Evolutionary conservation across 2,113 vertebrate genomes (phyloP), one percentile per base, ranked within the genome.

Genomic region (Peromyscus polionotus): DNA sequence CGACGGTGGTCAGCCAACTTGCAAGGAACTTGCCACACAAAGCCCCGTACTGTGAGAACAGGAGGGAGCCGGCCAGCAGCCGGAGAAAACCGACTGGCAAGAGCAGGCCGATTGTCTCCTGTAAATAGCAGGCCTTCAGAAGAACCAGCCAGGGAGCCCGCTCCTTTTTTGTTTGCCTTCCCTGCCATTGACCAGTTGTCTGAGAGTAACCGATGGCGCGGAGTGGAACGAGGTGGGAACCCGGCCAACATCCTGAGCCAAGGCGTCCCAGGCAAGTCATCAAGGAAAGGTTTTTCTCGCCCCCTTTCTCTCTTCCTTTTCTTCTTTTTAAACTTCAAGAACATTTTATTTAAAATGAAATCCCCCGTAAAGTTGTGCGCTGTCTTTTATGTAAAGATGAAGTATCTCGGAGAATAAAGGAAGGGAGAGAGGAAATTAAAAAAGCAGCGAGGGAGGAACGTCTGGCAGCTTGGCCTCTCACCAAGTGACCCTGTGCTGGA

Each of bases 381-480:
- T 19, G 93, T 39, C 95, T 97, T 97, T 96, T 77, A 84, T 95
- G 87, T 97, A 97, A 79, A 97, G 98, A 98, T 80, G 91, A 88
- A 97, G 95, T 63, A 70, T 97, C 94, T 96, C 96, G 36, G 98
- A 98, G 96, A 97, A 97, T 95, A 98, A 98, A 98, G 94, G 95
- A 91, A 97, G 98, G 87, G 92, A 96, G 97, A 97, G 96, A 98
- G 97, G 98, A 98, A 98, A 98, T 98, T 98, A 97, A 98, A 98
- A 96, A 94, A 83, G 97, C 97, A 94, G 87, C 45, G 93, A 96
- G 94, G 95, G 95, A 94, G 91, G 63, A 95, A 96, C 54, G 97
- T 94, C 98, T 98, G 98, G 97, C 83, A 90, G 97, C 95, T 89
- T 98, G 98, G 98, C 98, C 98, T 97, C 97, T 96, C 97, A 98